Evolutionary conservation across 2,797 vertebrate genomes (phyloP).

Genomic region (Muscicapa striata): DNA sequence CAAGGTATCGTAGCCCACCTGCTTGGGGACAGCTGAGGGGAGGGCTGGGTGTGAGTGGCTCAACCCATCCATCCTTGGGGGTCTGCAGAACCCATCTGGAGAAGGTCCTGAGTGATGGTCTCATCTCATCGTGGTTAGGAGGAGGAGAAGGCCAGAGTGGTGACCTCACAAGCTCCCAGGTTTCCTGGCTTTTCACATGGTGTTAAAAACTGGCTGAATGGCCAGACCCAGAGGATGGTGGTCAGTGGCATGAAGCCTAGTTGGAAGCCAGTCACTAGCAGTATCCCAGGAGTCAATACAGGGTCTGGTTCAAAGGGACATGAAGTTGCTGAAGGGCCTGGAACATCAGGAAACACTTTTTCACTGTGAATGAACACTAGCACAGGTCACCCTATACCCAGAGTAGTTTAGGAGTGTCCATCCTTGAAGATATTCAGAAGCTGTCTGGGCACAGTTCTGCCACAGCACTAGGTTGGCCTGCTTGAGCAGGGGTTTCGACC

Average conservation of each 20-base stretch:
- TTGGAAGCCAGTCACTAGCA: not conserved
- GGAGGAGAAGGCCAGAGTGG: not conserved
- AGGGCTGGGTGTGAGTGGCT: not conserved
- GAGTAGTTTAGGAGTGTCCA: not conserved
- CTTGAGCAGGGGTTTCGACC: not conserved
- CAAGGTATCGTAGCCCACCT: slow-evolving; percentile 81
- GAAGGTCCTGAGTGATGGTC: not conserved
- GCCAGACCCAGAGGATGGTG: not conserved
- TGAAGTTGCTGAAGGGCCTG: not conserved
- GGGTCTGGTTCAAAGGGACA: not conserved
- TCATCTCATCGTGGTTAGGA: accelerated
- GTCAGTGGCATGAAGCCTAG: not conserved
- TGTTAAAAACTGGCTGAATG: not conserved
- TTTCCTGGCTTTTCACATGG: not conserved
- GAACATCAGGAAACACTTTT: not conserved
- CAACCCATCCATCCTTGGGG: not conserved
- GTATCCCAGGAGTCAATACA: not conserved
- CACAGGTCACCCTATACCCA: not conserved
- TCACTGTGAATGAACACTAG: not conserved
- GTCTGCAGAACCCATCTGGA: not conserved
- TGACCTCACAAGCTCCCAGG: not conserved
- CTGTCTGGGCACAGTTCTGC: not conserved
- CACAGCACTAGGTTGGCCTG: not conserved
- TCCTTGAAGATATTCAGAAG: not conserved
- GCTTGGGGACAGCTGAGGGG: not conserved